Evolutionary conservation across 2,888 invertebrate species (phyloP).

Genomic region (Lissonota sp.): DNA sequence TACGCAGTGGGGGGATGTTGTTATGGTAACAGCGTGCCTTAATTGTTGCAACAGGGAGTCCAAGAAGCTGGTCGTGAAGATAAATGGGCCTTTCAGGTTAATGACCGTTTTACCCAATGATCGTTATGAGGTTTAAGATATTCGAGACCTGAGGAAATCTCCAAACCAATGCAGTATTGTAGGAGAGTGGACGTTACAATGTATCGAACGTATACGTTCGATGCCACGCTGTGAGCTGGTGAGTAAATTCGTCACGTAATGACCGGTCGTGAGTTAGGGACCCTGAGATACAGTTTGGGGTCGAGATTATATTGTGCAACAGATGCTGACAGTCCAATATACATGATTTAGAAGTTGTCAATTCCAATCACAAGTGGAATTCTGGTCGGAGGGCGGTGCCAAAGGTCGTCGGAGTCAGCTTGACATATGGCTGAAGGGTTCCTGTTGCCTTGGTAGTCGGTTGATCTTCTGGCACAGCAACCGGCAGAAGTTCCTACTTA

Average conservation of each 20-base stretch:
- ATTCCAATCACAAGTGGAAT: neutral
- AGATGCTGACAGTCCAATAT: neutral
- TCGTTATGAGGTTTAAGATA: neutral
- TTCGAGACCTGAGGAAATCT: neutral
- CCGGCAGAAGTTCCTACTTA: neutral
- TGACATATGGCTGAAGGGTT: neutral
- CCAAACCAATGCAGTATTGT: neutral
- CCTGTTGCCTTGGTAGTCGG: neutral
- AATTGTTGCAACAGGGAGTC: neutral
- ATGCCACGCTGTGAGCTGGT: neutral
- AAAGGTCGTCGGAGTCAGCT: conserved; percentile 2
- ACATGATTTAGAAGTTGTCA: too few species aligned
- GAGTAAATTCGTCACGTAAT: neutral
- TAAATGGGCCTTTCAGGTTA: neutral
- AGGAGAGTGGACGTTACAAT: neutral
- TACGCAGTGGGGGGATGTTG: conserved; percentile 9
- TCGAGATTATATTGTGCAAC: neutral
- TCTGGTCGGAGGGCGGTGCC: neutral
- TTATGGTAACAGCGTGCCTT: neutral
- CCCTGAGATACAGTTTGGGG: neutral
- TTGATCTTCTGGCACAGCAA: conserved; percentile 1
- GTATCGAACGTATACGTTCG: neutral
- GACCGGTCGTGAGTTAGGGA: too few species aligned
- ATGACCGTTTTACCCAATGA: neutral
- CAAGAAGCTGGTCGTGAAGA: neutral